phyloP scores from a whole-genome alignment of 2,113 vertebrate genomes.

The Patagioenas fasciata region DNA sequence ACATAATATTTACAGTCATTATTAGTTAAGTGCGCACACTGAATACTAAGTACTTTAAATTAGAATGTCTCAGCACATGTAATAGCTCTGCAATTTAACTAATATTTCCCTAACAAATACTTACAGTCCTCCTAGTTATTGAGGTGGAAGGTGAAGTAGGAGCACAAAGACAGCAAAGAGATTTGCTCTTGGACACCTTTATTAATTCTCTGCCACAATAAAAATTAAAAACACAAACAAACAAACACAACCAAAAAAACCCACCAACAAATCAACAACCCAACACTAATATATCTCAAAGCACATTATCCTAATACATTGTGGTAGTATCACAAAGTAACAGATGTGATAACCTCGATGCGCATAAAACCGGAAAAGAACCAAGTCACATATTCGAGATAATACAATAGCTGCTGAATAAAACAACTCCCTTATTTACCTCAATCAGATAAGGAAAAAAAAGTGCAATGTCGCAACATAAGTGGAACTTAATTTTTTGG shows the following conservation, averaged over 20 bases:
- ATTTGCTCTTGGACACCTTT: conserved; percentile 33
- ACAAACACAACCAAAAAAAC: not conserved
- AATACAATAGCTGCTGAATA: conserved; percentile 32
- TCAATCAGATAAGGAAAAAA: not conserved
- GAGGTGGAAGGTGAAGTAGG: conserved; percentile 45
- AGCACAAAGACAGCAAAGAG: conserved; percentile 5
- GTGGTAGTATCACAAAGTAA: conserved; percentile 4
- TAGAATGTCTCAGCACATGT: not conserved
- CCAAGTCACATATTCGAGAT: conserved; percentile 18
- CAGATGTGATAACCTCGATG: conserved; percentile 39
- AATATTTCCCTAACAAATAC: conserved; percentile 18
- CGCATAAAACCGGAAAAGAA: conserved; percentile 34
- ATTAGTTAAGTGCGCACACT: not conserved
- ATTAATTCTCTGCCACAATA: conserved; percentile 31
- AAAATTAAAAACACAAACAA: too few relatives aligned
- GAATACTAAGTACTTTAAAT: not conserved
- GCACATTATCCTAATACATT: conserved; percentile 38
- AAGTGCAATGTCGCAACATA: not conserved
- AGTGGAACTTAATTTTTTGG: not conserved
- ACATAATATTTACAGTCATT: conserved; percentile 5
- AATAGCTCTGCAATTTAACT: conserved; percentile 28
- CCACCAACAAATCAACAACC: not conserved
- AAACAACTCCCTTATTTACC: conserved; percentile 29
- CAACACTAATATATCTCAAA: conserved; percentile 16
- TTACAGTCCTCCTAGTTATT: not conserved